Conservation (phyloP, 2,113 vertebrate species). For the Illadopsis cleaveri region DNA sequence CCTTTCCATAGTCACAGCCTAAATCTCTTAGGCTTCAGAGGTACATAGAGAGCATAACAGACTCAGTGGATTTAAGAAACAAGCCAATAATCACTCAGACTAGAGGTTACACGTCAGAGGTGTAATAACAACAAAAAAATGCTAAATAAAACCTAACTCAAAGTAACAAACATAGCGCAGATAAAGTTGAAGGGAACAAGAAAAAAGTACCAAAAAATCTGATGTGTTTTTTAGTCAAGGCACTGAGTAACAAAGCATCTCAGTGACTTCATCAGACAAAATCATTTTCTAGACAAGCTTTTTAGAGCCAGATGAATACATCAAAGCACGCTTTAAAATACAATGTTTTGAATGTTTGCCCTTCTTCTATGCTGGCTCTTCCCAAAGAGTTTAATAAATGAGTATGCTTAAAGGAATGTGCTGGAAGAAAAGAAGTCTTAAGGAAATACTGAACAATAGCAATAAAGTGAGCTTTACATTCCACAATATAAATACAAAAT, state of each 20-base stretch:
- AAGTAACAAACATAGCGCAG: neutral
- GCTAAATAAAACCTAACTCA: neutral
- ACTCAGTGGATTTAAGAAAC: neutral
- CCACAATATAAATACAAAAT: neutral
- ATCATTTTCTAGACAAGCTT: neutral
- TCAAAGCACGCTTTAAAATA: neutral
- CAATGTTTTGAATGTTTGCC: neutral
- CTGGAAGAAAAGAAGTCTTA: neutral
- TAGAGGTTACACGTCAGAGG: neutral
- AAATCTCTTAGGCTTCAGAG: neutral
- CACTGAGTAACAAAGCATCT: neutral
- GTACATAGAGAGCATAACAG: neutral
- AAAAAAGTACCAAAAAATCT: neutral
- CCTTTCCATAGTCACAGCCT: neutral
- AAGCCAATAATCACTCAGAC: neutral
- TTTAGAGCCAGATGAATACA: neutral
- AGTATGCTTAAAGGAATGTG: neutral
- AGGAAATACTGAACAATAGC: neutral
- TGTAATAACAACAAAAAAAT: neutral
- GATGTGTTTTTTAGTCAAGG: neutral
- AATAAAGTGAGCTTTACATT: neutral
- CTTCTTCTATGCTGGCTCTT: neutral
- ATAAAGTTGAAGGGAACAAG: neutral
- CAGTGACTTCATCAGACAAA: neutral
- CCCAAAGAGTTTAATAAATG: neutral